phyloP scores from a whole-genome alignment of 2,113 vertebrate genomes.

The Canis aureus region DNA sequence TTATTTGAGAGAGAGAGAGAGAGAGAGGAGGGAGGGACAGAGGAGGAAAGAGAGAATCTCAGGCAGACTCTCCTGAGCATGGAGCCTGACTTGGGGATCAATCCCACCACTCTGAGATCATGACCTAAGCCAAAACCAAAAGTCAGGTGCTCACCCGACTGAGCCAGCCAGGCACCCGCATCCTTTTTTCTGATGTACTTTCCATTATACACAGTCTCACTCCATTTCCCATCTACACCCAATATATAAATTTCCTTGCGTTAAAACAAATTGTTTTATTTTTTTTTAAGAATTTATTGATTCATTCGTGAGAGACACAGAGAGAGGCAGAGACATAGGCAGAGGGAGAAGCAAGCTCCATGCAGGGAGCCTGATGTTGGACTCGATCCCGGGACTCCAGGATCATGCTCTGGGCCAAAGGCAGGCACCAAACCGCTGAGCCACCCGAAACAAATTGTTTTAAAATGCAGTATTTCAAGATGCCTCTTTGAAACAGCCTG shows the following conservation, averaged over 20 bases:
- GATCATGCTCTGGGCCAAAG: no score
- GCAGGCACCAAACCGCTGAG: no score
- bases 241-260: not conserved
- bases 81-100: no score
- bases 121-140: not conserved
- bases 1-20: not conserved
- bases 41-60: not conserved
- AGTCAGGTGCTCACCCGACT: not conserved
- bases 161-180: not conserved
- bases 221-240: not conserved
- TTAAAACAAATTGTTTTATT: not conserved
- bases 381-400: no score
- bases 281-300: not conserved
- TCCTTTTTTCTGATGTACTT: not conserved
- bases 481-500: constrained; percentile 1
- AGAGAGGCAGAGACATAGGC: no score
- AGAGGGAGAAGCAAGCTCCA: no score
- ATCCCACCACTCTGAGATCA: not conserved
- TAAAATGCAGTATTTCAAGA: constrained; percentile 37
- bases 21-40: not conserved
- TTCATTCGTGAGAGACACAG: no score
- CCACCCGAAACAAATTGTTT: not conserved
- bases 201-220: not conserved
- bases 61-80: not conserved
- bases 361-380: no score